Base-by-base conservation (phyloP, 2,888 invertebrate genomes). In the Blastobasis lacticolella region DNA sequence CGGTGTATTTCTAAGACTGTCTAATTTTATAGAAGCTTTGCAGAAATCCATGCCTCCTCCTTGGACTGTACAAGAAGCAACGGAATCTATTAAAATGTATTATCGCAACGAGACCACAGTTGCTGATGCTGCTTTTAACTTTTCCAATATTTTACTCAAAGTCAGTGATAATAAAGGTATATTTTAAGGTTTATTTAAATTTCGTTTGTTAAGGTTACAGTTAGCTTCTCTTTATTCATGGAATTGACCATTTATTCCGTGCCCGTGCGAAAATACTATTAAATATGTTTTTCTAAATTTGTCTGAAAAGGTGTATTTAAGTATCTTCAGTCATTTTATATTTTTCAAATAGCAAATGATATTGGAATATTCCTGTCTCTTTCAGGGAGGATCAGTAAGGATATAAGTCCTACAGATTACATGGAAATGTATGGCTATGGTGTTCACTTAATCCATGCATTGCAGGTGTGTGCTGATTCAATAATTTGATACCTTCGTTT, bases 371-470 rank as follows among this genome's bases (percentile, higher is more conserved):
- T 62, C 78, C 38, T 67, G 77, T 40, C 67, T 67, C 63, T 89
- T 66, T 62, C 79, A 70, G 89, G 89, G 45, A 84, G 86, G 65
- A 87, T 90, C 49, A 78, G 75, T 56, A 68, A 75, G 46, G 75
- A 89, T 53, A 75, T 89, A 44, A 68, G 78, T 51, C 90, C 90
- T 45, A 64, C 71, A 54, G 81, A 88, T 47, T 81, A 84, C 52
- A 82, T 91, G 84, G 73, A 89, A 52, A 79, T 88, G 64, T 90
- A 90, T 59, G 90, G 90, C 50, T 80, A 85, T 51, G 88, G 90
- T 4, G 77, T 87, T 1, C 81, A 89, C 58, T 65, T 91, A 50
- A 75, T 90, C 10, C 80, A 81, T 50, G 78, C 85, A 44, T 64
- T 91, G 38, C 80, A 73, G 71, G 84, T 84, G 54, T 49, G 66